phyloP scores from a whole-genome alignment of 2,797 vertebrate species.

The Pantherophis alleghaniensis region DNA sequence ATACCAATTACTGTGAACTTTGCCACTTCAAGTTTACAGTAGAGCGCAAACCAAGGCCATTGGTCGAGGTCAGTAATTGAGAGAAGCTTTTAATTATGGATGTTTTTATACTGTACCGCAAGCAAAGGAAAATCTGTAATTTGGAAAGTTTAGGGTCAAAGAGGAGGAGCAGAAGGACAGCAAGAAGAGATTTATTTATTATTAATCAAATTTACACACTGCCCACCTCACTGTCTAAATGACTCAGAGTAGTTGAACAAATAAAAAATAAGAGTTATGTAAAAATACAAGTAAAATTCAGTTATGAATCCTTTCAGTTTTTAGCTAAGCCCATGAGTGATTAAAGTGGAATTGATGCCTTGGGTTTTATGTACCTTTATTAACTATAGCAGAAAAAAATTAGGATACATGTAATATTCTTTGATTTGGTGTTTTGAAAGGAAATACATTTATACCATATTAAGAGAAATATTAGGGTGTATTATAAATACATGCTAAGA shows the following conservation, averaged over 20 bases:
- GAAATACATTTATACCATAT: neutral
- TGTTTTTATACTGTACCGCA: slow-evolving; percentile 4
- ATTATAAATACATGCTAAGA: neutral
- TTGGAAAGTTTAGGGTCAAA: neutral
- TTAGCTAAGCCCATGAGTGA: fast-evolving
- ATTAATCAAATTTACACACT: neutral
- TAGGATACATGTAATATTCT: neutral
- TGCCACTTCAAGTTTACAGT: slow-evolving; percentile 87
- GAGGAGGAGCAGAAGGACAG: neutral
- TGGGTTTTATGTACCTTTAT: neutral
- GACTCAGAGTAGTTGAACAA: neutral
- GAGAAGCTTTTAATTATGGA: slow-evolving; percentile 44
- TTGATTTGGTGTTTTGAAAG: neutral
- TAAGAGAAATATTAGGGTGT: neutral
- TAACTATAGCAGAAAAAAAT: neutral
- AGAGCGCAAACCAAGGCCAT: slow-evolving; percentile 79
- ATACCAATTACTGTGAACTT: slow-evolving; percentile 87
- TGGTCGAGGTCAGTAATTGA: slow-evolving; percentile 77
- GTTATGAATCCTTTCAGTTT: neutral
- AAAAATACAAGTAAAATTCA: neutral
- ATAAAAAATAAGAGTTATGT: neutral
- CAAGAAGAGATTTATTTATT: neutral
- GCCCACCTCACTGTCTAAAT: neutral
- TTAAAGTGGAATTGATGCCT: fast-evolving
- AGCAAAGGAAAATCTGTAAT: slow-evolving; percentile 33